These are phyloP conservation scores for Drosophila gaucha DNA, from an alignment of 2,888 invertebrate species.

Conservation along the genomic window DNA sequence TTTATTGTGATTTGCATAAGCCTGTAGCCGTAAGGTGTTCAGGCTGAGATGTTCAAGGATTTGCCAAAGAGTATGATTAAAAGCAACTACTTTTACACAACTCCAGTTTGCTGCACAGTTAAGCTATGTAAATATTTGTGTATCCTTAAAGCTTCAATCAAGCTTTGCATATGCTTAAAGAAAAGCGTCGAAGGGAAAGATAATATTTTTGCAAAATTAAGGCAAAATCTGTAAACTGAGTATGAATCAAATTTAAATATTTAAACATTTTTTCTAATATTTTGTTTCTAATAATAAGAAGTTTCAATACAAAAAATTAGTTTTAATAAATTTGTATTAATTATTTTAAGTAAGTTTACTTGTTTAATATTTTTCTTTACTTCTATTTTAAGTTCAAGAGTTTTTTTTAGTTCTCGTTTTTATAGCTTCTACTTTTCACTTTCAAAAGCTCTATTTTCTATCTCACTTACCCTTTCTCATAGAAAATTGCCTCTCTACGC, in stretches of 20 bases:
- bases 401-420: neutral
- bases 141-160: neutral
- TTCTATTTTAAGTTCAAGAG: too few species aligned
- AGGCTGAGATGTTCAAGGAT: neutral
- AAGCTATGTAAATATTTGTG: conserved; percentile 2
- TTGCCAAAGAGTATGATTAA: neutral
- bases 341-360: too few species aligned
- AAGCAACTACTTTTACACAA: too few species aligned
- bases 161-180: neutral
- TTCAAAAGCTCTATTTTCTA: too few species aligned
- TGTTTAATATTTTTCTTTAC: too few species aligned
- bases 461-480: neutral
- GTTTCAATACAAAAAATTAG: too few species aligned
- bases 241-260: neutral
- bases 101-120: neutral
- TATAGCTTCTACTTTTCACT: too few species aligned
- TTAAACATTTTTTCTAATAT: too few species aligned
- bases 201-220: neutral
- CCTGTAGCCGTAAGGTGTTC: too few species aligned
- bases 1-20: conserved; percentile 5
- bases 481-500: neutral
- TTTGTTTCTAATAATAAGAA: too few species aligned
- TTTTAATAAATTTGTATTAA: too few species aligned
- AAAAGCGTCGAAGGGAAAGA: too few species aligned
- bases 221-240: neutral